phyloP scores from a whole-genome alignment of 2,113 vertebrate species.

The Gallinago jamesoni region DNA sequence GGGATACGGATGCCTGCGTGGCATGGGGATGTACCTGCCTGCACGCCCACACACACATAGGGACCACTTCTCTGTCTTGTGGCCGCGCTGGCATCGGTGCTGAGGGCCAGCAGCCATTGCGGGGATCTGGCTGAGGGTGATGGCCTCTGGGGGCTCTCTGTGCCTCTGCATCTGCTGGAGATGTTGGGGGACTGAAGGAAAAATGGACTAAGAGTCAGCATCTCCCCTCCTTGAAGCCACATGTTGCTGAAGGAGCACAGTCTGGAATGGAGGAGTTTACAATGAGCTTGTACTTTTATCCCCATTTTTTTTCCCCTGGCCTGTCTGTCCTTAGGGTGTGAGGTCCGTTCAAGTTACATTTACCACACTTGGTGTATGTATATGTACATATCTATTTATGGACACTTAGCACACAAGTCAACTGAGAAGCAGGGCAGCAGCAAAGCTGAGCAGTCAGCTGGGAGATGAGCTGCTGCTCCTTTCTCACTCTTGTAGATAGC shows the following conservation, averaged over 20 bases:
- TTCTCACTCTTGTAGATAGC: neutral
- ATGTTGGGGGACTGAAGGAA: neutral
- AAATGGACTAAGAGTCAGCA: neutral
- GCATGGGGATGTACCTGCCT: neutral
- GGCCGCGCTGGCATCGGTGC: neutral
- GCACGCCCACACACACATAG: neutral
- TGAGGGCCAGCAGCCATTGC: accelerated
- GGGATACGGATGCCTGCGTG: neutral
- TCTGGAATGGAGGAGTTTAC: neutral
- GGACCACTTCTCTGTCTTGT: neutral
- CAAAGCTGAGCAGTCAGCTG: neutral
- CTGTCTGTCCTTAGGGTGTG: neutral
- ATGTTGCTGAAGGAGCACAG: neutral
- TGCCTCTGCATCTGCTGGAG: neutral
- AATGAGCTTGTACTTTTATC: neutral
- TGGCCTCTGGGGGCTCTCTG: neutral
- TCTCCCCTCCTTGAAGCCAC: neutral
- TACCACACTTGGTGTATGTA: accelerated
- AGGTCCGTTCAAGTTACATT: neutral
- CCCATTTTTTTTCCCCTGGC: neutral
- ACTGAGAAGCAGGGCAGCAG: neutral
- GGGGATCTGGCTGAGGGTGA: neutral
- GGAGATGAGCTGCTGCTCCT: neutral
- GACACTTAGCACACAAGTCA: too few species aligned
- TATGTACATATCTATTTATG: neutral